Percentiles rank a stretch among this genome's conserved stretches.
Conservation (phyloP, 1,140 invertebrate species). For the Drosophila ironensis region DNA sequence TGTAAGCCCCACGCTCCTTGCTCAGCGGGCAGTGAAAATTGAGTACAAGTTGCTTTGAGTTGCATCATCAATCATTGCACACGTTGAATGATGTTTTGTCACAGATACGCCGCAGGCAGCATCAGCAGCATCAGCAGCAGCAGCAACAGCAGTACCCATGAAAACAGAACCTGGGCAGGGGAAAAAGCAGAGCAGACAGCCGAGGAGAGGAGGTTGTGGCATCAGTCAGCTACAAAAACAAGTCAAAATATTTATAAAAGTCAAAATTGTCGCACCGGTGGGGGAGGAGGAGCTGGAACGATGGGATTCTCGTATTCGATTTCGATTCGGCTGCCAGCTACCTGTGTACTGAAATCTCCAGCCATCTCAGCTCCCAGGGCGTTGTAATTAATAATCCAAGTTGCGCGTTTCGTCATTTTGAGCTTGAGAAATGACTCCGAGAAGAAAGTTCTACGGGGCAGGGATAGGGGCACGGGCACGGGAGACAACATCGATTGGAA, state of each 20-base stretch:
- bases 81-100: constrained; percentile 80
- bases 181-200: constrained; percentile 8
- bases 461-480: neutral
- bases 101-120: constrained; percentile 62
- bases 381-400: constrained; percentile 79
- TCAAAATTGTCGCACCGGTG: constrained; percentile 71
- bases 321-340: constrained; percentile 57
- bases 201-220: neutral
- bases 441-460: constrained; percentile 47
- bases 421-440: constrained; percentile 70
- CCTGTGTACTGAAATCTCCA: constrained; percentile 52
- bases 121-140: constrained; percentile 17
- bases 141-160: constrained; percentile 24
- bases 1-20: constrained; percentile 26
- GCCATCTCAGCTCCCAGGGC: constrained; percentile 45
- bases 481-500: constrained; percentile 31
- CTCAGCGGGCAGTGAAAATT: constrained; percentile 72
- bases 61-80: constrained; percentile 80
- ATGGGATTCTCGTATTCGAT: constrained; percentile 56
- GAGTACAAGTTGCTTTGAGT: constrained; percentile 78
- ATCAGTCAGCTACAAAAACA: constrained; percentile 49
- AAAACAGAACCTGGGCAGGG: constrained; percentile 26
- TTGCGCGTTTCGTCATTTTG: constrained; percentile 73
- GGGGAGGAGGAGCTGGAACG: constrained; percentile 14
- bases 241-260: constrained; percentile 81